A percentile compares a stretch with the other conserved stretches of the same genome.
Conservation (phyloP, 53 echinoderm and acorn worm genomes). For the Paracentrotus lividus region DNA sequence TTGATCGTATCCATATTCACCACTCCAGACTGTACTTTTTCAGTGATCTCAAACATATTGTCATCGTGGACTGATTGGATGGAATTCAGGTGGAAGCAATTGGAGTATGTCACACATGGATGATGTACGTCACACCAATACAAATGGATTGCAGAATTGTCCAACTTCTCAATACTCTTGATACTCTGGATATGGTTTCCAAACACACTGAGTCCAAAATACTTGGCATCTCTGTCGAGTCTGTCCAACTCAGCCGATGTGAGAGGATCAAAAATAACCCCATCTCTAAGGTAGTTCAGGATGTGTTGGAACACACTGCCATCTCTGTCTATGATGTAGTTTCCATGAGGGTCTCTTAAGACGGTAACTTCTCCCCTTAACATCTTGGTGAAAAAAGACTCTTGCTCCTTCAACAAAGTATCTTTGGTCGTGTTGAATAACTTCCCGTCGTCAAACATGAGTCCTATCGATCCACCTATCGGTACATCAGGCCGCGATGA, state of each 20-base stretch:
- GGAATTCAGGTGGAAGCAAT: too few species aligned
- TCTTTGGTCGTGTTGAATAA: slow-evolving; percentile 7
- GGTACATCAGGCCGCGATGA: not conserved
- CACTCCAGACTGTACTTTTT: too few species aligned
- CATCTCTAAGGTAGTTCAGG: not conserved
- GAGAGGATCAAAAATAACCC: not conserved
- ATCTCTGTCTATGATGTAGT: not conserved
- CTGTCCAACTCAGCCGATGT: not conserved
- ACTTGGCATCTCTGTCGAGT: not conserved
- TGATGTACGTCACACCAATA: too few species aligned
- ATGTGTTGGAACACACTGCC: not conserved
- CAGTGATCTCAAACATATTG: too few species aligned
- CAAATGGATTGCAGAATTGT: too few species aligned
- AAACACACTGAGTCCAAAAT: not conserved
- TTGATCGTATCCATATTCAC: too few species aligned
- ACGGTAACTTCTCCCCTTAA: not conserved
- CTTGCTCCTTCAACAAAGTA: not conserved
- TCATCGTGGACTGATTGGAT: too few species aligned
- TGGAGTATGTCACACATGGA: too few species aligned
- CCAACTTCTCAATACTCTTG: not conserved
- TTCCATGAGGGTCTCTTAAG: not conserved
- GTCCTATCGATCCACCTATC: not conserved
- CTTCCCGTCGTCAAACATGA: not conserved
- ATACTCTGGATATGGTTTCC: not conserved
- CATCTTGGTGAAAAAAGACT: not conserved